Percentiles rank a stretch among this genome's conserved stretches.
Conservation (phyloP, 2,113 vertebrate genomes). For the Forbesichthys papilliferus region DNA sequence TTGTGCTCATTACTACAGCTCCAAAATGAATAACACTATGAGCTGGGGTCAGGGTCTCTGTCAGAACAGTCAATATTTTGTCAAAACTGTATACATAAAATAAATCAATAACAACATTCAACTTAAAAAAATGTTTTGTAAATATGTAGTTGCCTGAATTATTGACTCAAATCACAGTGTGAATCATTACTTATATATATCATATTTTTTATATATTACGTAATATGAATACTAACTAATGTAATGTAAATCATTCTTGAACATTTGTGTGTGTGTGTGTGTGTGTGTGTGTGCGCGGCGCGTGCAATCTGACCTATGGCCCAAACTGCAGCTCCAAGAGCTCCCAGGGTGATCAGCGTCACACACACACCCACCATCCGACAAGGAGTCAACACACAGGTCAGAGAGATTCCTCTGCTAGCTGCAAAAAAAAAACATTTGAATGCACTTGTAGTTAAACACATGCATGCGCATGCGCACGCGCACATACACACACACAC, state of each 20-base stretch:
- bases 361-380: conserved; percentile 64
- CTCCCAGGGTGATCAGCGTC: conserved; percentile 71
- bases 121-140: too few species aligned
- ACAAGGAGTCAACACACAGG: conserved; percentile 74
- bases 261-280: neutral
- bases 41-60: too few species aligned
- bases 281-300: neutral
- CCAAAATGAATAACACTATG: too few species aligned
- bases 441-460: too few species aligned
- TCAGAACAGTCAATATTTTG: too few species aligned
- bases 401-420: conserved; percentile 69
- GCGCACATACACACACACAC: conserved; percentile 8
- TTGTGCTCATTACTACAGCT: neutral
- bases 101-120: too few species aligned
- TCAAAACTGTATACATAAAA: too few species aligned
- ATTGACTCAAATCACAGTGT: too few species aligned
- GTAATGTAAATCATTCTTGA: neutral
- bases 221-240: too few species aligned
- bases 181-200: too few species aligned
- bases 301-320: conserved; percentile 72
- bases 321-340: conserved; percentile 76
- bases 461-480: conserved; percentile 14
- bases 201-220: too few species aligned
- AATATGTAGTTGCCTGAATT: too few species aligned
- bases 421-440: conserved; percentile 50